A percentile compares a stretch with the other conserved stretches of the same genome.
Evolutionary conservation across 2,888 invertebrate genomes (phyloP).

Genomic region (Tenthredo livida): DNA sequence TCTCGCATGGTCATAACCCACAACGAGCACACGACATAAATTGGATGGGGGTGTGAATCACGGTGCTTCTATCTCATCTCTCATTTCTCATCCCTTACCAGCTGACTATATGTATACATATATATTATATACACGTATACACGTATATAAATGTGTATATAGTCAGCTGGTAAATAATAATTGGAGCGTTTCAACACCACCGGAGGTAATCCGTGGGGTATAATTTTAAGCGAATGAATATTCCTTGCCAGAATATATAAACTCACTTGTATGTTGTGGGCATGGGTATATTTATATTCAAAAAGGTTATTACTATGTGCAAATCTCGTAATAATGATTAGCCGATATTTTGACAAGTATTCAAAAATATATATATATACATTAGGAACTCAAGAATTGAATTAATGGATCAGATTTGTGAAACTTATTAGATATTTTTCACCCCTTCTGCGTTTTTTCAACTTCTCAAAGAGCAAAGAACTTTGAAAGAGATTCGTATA

Average conservation of each 20-base stretch:
- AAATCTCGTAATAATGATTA: neutral
- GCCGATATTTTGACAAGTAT: neutral
- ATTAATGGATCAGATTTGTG: neutral
- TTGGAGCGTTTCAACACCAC: constrained; percentile 34
- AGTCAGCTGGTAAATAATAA: constrained; percentile 43
- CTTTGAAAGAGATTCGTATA: no score
- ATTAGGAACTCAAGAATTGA: no score
- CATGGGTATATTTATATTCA: neutral
- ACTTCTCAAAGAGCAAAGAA: no score
- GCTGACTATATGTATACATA: neutral
- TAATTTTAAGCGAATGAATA: constrained; percentile 9
- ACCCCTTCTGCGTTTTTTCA: no score
- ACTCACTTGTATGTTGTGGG: neutral
- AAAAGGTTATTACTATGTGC: neutral
- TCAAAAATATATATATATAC: neutral
- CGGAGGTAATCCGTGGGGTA: constrained; percentile 16
- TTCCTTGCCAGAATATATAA: constrained; percentile 7
- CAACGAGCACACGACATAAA: constrained; percentile 41
- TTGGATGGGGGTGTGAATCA: constrained; percentile 39
- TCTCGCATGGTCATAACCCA: constrained; percentile 20
- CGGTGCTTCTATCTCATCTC: constrained; percentile 27
- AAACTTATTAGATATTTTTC: neutral
- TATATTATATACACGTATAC: neutral
- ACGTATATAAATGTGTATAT: neutral
- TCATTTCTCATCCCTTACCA: constrained; percentile 28